These are phyloP conservation scores for Kradibia gibbosae DNA, from an alignment of 1,140 invertebrate genomes.

Conservation along the genomic window DNA sequence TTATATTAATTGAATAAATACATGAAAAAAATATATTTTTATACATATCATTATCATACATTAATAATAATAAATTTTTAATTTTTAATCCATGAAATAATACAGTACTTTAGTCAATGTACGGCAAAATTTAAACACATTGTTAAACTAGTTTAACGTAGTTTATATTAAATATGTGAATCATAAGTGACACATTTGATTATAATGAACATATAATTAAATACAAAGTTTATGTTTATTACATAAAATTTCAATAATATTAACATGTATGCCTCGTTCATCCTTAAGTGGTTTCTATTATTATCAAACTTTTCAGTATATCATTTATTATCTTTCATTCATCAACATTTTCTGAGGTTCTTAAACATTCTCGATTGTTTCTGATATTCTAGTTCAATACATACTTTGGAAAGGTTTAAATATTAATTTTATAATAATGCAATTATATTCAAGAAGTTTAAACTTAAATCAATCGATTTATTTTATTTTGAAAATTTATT, in stretches of 20 bases:
- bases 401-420: slow-evolving; percentile 10
- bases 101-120: neutral
- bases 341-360: slow-evolving; percentile 5
- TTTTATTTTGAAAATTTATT: too few relatives aligned
- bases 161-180: neutral
- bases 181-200: neutral
- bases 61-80: too few relatives aligned
- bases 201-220: neutral
- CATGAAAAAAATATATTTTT: too few relatives aligned
- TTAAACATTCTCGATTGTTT: neutral
- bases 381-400: neutral
- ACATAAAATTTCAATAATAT: neutral
- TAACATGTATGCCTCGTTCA: neutral
- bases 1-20: too few relatives aligned
- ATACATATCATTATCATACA: too few relatives aligned
- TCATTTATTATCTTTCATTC: slow-evolving; percentile 6
- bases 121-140: neutral
- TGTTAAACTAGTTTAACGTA: neutral
- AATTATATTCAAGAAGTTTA: neutral
- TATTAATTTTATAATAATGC: neutral
- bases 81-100: too few relatives aligned
- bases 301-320: neutral
- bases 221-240: neutral
- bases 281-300: neutral
- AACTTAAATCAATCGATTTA: neutral